Evolutionary conservation across 1,140 invertebrate genomes (phyloP), one percentile per base, ranked within the genome.

Genomic region (Drosophila albomicans): DNA sequence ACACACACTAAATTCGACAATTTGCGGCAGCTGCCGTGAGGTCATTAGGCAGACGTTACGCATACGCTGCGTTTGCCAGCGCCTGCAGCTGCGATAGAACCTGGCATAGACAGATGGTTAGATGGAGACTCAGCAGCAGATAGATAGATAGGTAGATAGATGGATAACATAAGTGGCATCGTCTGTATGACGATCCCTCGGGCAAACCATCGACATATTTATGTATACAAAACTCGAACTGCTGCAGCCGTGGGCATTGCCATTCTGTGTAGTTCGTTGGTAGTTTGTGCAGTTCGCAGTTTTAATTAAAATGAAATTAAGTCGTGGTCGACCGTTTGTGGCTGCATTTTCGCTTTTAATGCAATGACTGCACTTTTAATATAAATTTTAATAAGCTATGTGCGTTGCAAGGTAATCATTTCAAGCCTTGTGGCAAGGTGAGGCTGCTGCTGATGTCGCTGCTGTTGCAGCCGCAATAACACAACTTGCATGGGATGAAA

Each of bases 281-380:
- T n/a, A 35, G 35, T 54, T n/a, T 15, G 15, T 16, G 62, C 58
- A 82, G 28, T 81, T 88, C 69, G 78, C 68, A 67, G 74, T 81
- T 88, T 88, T 88, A 88, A 89, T 88, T 88, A 88, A 88, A 88
- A 89, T 58, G 85, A 84, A 88, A 88, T 88, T 89, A 89, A 88
- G 68, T 77, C 61, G 68, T 58, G 64, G 64, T 62, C 43, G 56
- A 43, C 30, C 35, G 38, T 67, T 58, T 78, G 56, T 48, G 57
- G 70, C 66, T 62, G 49, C 57, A 62, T 68, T 61, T 73, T 67
- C 56, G 57, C 66, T 69, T 69, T 62, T 62, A 74, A 74, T 74
- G 71, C 71, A 74, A 69, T 65, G 51, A 57, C 72, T 75, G 67
- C 80, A 67, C 43, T 67, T 76, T 76, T 72, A 77, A 84, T 85